Percentiles rank a stretch among this genome's conserved stretches.
These are phyloP conservation scores for Andrena trimmerana DNA, from an alignment of 2,888 invertebrate genomes.

Conservation along the genomic window DNA sequence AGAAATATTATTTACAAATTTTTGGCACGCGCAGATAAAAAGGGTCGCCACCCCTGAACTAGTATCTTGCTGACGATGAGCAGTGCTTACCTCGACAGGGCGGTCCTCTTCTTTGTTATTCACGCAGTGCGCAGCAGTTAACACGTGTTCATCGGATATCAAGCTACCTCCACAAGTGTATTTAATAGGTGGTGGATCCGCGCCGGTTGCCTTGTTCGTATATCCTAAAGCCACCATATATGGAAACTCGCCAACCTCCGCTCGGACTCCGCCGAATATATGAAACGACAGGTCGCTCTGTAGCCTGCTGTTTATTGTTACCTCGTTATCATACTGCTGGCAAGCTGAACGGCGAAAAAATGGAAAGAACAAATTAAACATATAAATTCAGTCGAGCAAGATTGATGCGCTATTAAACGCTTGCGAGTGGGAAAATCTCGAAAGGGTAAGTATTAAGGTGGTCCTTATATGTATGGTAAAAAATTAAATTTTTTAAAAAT, in stretches of 20 bases:
- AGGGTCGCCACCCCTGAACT: too few species aligned
- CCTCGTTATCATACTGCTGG: conserved; percentile 74
- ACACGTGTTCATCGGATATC: conserved; percentile 75
- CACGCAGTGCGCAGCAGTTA: conserved; percentile 83
- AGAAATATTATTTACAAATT: too few species aligned
- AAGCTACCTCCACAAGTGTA: conserved; percentile 81
- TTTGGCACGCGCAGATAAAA: too few species aligned
- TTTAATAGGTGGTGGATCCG: conserved; percentile 54
- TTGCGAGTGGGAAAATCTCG: background rate
- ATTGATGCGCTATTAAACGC: background rate
- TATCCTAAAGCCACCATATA: conserved; percentile 80
- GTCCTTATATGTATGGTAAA: too few species aligned
- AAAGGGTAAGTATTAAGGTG: too few species aligned
- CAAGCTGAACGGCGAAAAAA: conserved; percentile 72
- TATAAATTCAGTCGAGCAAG: background rate
- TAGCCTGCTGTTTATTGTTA: conserved; percentile 21
- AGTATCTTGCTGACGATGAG: too few species aligned
- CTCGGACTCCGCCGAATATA: too few species aligned
- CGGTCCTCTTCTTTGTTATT: conserved; percentile 64
- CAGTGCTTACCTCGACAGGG: conserved; percentile 76
- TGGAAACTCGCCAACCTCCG: conserved; percentile 74
- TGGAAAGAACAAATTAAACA: background rate
- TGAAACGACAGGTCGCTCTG: too few species aligned
- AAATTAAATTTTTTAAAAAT: too few species aligned
- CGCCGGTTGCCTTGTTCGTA: conserved; percentile 40